Base-by-base conservation (phyloP, 2,797 vertebrate species). In the Chanos chanos region DNA sequence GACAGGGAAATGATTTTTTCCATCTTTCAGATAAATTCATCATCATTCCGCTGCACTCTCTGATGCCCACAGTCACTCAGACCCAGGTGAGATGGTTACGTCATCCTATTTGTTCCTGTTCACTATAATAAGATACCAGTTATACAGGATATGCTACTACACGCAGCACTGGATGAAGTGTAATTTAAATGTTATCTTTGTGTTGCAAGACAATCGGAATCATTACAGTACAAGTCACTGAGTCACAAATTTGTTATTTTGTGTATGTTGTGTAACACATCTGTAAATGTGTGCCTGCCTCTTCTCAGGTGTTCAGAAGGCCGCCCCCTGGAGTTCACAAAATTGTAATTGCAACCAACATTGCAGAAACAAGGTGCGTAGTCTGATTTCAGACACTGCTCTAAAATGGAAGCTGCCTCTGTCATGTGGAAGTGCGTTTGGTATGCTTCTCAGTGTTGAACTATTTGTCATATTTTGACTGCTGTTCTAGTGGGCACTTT, bases 61-160 rank as follows among this genome's bases (percentile, higher is more conserved):
- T 98, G 83, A 99, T 99, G 96, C 96, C 96, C 4, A 98, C 96
- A 4, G 93, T 97, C 73, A 98, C 93, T 83, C 96, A 99, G 88
- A 98, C 96, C 7, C 92, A 95, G 93, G 96, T 97, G 85, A 74
- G 80, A n/a, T n/a, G n/a, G n/a, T 43, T 15, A 76, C 65, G 57
- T 61, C 7, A 12, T 12, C 0, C 63, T 18, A 44, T 25, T 24
- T 43, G 13, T 1, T 15, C 5, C 15, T 7, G 25, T 43, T 25
- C 7, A 30, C 45, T 9, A 24, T 5, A n/a, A 10, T 10, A n/a
- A n/a, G n/a, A n/a, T n/a, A 25, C 34, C 4, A 18, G 15, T 22
- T 30, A 25, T 10, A n/a, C n/a, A n/a, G n/a, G n/a, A n/a, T n/a
- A n/a, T n/a, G n/a, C n/a, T n/a, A n/a, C n/a, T n/a, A n/a, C n/a